Conservation (phyloP, 2,113 vertebrate species). For the Sinocyclocheilus anophthalmus region DNA sequence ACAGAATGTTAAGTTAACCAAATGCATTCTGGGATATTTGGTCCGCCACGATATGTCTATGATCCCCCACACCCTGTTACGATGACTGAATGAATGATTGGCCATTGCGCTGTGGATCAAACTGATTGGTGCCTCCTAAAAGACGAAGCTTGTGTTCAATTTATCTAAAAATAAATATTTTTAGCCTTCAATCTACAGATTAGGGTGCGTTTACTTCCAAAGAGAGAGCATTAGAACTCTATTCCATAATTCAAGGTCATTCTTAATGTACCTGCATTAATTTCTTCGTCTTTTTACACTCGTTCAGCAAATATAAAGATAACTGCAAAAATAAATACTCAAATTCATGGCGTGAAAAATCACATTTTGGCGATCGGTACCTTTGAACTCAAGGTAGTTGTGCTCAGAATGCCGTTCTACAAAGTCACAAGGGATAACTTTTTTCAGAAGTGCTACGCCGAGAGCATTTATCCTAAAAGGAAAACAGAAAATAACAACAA, state of each 20-base stretch:
- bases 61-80: constrained; percentile 29
- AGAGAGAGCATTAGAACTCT: constrained; percentile 35
- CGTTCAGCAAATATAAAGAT: constrained; percentile 54
- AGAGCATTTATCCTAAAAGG: constrained; percentile 35
- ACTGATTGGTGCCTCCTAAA: constrained; percentile 38
- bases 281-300: constrained; percentile 32
- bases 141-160: constrained; percentile 45
- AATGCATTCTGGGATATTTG: constrained; percentile 59
- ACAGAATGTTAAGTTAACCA: constrained; percentile 22
- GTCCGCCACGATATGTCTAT: constrained; percentile 63
- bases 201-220: constrained; percentile 59
- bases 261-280: constrained; percentile 57
- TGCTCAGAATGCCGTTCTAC: constrained; percentile 50
- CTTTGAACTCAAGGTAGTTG: constrained; percentile 51
- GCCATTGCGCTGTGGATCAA: constrained; percentile 22
- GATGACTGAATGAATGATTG: constrained; percentile 25
- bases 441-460: constrained; percentile 26
- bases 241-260: constrained; percentile 43
- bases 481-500: constrained; percentile 20
- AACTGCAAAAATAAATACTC: constrained; percentile 65
- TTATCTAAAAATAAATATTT: constrained; percentile 60
- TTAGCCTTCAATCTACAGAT: constrained; percentile 71
- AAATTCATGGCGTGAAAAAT: constrained; percentile 64
- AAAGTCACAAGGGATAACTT: constrained; percentile 31
- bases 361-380: constrained; percentile 59